phyloP scores from a whole-genome alignment of 2,797 vertebrate species.

The Ctenopoma multispine region DNA sequence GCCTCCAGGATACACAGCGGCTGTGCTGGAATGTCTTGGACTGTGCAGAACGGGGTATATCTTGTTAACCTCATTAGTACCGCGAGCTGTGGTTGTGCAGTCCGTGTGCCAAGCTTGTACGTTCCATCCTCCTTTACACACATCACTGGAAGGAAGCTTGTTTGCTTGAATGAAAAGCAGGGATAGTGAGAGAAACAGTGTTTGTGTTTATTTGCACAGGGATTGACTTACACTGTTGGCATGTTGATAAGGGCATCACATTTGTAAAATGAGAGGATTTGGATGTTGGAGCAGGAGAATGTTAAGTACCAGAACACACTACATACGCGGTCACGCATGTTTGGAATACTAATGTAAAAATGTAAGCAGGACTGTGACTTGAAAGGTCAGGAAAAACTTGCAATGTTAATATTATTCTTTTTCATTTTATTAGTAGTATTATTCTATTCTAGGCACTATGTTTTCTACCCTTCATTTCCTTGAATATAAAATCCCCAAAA shows the following conservation, averaged over 20 bases:
- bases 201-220: slow-evolving; percentile 59
- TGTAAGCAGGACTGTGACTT: slow-evolving; percentile 7
- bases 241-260: slow-evolving; percentile 58
- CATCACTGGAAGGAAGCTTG: slow-evolving; percentile 42
- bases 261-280: slow-evolving; percentile 54
- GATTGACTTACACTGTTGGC: slow-evolving; percentile 58
- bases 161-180: slow-evolving; percentile 33
- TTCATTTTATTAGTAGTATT: too few relatives aligned
- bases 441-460: not conserved
- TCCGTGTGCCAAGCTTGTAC: slow-evolving; percentile 54
- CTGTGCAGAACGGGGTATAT: slow-evolving; percentile 57
- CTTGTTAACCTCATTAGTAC: slow-evolving; percentile 78
- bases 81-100: slow-evolving; percentile 37
- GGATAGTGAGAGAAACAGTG: slow-evolving; percentile 25
- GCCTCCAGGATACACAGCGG: slow-evolving; percentile 52
- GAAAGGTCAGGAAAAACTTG: slow-evolving; percentile 5
- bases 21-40: slow-evolving; percentile 61
- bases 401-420: not conserved
- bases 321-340: slow-evolving; percentile 2
- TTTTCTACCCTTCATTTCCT: not conserved
- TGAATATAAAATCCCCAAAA: not conserved
- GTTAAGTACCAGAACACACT: slow-evolving; percentile 14
- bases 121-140: slow-evolving; percentile 46
- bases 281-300: slow-evolving; percentile 26
- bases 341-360: slow-evolving; percentile 37